Evolutionary conservation across 2,888 invertebrate genomes (phyloP).

Genomic region (Schizaphis graminum): DNA sequence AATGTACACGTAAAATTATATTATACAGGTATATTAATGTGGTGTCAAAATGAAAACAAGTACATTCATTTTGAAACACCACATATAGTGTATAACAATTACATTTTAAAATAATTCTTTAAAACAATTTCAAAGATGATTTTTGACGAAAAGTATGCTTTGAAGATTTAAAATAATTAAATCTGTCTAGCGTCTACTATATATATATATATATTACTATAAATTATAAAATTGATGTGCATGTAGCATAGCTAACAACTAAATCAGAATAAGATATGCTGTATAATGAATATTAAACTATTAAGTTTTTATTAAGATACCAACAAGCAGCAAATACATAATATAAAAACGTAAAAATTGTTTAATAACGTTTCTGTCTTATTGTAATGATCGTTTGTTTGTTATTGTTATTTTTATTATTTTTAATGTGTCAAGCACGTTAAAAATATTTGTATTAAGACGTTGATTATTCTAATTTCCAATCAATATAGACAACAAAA

Average conservation of each 20-base stretch:
- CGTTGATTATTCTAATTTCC: not conserved
- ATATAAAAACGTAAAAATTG: not conserved
- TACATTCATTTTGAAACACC: not conserved
- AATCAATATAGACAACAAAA: not conserved
- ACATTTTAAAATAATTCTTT: not conserved
- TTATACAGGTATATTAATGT: not conserved
- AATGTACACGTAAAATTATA: not conserved
- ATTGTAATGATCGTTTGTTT: not conserved
- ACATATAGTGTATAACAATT: not conserved
- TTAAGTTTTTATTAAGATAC: not conserved
- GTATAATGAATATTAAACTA: not conserved
- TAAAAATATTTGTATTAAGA: not conserved
- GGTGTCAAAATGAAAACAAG: not conserved
- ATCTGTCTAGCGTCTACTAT: not conserved
- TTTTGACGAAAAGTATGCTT: not conserved
- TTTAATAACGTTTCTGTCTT: not conserved
- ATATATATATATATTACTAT: not conserved
- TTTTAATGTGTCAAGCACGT: not conserved
- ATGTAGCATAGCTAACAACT: not conserved
- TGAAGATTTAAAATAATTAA: not conserved
- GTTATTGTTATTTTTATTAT: not conserved
- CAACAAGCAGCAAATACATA: not conserved
- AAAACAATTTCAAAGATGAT: not conserved
- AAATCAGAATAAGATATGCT: not conserved
- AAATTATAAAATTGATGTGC: not conserved